A percentile compares a stretch with the other conserved stretches of the same genome.
phyloP scores from a whole-genome alignment of 2,888 invertebrate genomes.

The Timema podura region DNA sequence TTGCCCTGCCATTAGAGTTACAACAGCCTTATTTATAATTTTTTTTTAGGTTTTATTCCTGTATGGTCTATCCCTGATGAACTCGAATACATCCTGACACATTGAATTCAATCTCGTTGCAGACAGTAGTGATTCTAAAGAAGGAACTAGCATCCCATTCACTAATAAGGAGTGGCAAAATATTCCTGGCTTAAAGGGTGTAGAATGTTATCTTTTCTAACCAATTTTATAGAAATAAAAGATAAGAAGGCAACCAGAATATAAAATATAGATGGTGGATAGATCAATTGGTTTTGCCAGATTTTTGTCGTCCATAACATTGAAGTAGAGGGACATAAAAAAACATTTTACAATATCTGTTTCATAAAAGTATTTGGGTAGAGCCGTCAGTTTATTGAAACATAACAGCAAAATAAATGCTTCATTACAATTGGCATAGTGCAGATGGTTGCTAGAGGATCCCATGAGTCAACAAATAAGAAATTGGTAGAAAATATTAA shows the following conservation, averaged over 20 bases:
- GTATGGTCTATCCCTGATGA: background rate
- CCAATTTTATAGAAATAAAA: background rate
- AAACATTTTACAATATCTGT: background rate
- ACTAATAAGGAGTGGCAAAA: slow-evolving; percentile 1
- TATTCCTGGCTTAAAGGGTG: background rate
- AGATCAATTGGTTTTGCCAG: background rate
- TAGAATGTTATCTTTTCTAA: background rate
- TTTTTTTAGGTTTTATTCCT: background rate
- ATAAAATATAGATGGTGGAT: background rate
- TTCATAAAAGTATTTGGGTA: slow-evolving; percentile 7
- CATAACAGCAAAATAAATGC: background rate
- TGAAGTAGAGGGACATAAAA: slow-evolving; percentile 1
- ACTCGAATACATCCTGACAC: background rate
- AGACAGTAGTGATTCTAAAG: background rate
- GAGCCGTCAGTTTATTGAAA: background rate
- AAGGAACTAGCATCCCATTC: background rate
- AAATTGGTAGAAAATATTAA: slow-evolving; percentile 2
- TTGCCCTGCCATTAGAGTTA: too few relatives aligned
- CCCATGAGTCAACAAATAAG: slow-evolving; percentile 5
- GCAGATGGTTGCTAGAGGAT: background rate
- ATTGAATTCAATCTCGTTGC: background rate
- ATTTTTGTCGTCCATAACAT: slow-evolving; percentile 1
- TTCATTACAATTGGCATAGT: background rate
- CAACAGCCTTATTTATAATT: background rate
- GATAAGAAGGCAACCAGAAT: slow-evolving; percentile 1